Conservation (phyloP, 1,140 invertebrate species). For the Telenomus remus region DNA sequence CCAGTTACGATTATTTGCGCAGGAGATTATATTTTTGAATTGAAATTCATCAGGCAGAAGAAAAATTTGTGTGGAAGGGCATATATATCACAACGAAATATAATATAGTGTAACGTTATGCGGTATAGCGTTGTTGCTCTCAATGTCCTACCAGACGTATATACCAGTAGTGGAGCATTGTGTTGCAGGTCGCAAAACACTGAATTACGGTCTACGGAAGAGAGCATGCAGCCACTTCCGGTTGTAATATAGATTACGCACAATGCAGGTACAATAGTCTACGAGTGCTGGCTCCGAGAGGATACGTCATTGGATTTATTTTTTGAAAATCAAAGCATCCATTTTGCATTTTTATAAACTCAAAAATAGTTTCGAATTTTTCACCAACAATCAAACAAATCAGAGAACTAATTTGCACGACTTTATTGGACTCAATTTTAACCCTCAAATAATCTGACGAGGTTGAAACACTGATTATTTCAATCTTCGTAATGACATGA, state of each 20-base stretch:
- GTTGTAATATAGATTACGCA: constrained; percentile 75
- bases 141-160: constrained; percentile 54
- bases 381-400: no score
- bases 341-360: constrained; percentile 59
- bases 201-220: constrained; percentile 74
- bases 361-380: constrained; percentile 28
- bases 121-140: constrained; percentile 54
- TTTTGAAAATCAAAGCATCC: constrained; percentile 69
- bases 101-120: constrained; percentile 62
- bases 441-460: no score
- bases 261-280: constrained; percentile 71
- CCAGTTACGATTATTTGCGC: no score
- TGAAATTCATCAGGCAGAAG: constrained; percentile 23
- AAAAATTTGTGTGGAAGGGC: constrained; percentile 28
- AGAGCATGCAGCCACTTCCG: constrained; percentile 72
- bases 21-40: not conserved
- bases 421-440: no score
- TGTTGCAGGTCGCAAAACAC: constrained; percentile 69
- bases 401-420: no score
- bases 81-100: constrained; percentile 53
- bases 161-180: constrained; percentile 57
- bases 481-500: no score
- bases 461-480: no score
- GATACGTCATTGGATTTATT: constrained; percentile 67
- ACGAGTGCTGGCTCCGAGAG: constrained; percentile 62